phyloP scores from a whole-genome alignment of 2,888 invertebrate genomes.

The Rapana venosa region DNA sequence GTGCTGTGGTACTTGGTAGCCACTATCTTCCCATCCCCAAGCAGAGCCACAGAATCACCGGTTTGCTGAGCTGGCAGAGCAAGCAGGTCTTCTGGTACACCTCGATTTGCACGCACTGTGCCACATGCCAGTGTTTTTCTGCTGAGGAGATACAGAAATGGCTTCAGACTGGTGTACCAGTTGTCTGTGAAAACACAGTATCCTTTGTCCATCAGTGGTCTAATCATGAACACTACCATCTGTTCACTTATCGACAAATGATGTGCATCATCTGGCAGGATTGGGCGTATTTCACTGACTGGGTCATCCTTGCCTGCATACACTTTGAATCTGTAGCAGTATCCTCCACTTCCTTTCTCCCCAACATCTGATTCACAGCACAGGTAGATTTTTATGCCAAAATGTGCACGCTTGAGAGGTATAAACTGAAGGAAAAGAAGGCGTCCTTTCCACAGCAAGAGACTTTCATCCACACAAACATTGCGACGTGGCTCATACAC shows the following conservation, averaged over 20 bases:
- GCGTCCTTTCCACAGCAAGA: conserved; percentile 39
- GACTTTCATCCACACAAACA: conserved; percentile 29
- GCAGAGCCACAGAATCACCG: too few species aligned
- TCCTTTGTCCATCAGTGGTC: conserved; percentile 34
- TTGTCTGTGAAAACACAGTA: conserved; percentile 33
- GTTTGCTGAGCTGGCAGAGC: background rate
- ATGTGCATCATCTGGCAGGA: conserved; percentile 2
- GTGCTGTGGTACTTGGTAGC: conserved; percentile 35
- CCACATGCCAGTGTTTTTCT: conserved; percentile 36
- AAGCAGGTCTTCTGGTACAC: background rate
- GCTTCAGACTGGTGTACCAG: conserved; percentile 33
- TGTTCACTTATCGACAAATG: conserved; percentile 22
- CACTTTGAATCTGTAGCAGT: conserved; percentile 33
- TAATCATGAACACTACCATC: conserved; percentile 21
- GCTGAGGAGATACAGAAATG: background rate
- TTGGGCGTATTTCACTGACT: background rate
- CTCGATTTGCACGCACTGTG: conserved; percentile 10
- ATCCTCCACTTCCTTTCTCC: conserved; percentile 27
- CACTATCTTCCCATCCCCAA: conserved; percentile 23
- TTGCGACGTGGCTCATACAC: conserved; percentile 32
- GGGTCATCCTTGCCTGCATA: conserved; percentile 39
- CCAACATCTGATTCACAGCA: conserved; percentile 40
- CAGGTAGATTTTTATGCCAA: conserved; percentile 34
- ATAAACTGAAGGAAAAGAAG: conserved; percentile 38
- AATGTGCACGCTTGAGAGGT: conserved; percentile 31